These are phyloP conservation scores for Noctua fimbriata DNA, from an alignment of 2,888 invertebrate species.

Conservation along the genomic window DNA sequence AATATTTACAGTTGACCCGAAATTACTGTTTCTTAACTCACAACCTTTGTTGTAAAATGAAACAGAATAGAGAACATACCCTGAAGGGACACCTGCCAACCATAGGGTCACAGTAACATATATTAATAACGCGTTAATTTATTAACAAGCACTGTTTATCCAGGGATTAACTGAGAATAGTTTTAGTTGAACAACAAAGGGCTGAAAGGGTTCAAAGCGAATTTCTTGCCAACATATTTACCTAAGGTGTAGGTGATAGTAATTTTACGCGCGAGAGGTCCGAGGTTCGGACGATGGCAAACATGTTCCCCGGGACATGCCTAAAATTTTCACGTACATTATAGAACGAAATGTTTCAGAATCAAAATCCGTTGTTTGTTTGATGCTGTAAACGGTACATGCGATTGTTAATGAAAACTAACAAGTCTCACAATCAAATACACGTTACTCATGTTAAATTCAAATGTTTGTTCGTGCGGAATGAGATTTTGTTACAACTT, in stretches of 20 bases:
- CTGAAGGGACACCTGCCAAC: conserved; percentile 88
- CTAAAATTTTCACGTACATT: conserved; percentile 79
- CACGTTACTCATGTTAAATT: conserved; percentile 66
- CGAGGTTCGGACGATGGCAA: conserved; percentile 81
- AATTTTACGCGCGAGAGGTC: conserved; percentile 89
- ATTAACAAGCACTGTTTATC: conserved; percentile 90
- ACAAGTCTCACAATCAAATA: conserved; percentile 72
- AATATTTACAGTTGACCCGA: conserved; percentile 87
- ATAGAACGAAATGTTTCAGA: conserved; percentile 77
- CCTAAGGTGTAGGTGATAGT: conserved; percentile 90
- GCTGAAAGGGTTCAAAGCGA: conserved; percentile 89
- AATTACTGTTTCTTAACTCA: conserved; percentile 84
- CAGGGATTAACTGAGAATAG: conserved; percentile 90
- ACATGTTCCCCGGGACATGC: conserved; percentile 81
- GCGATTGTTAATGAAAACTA: conserved; percentile 77
- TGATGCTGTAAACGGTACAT: conserved; percentile 74
- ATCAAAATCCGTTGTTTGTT: conserved; percentile 81
- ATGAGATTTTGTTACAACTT: conserved; percentile 70
- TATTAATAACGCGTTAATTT: conserved; percentile 90
- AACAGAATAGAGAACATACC: conserved; percentile 80
- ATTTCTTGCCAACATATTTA: conserved; percentile 91
- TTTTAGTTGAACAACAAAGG: conserved; percentile 90
- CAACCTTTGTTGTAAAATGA: conserved; percentile 85
- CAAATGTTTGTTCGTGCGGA: conserved; percentile 68
- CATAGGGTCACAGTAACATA: conserved; percentile 87